Percentiles rank a stretch among this genome's conserved stretches.
Conservation (phyloP, 2,888 invertebrate genomes). For the Dasysyrphus tricinctus region DNA sequence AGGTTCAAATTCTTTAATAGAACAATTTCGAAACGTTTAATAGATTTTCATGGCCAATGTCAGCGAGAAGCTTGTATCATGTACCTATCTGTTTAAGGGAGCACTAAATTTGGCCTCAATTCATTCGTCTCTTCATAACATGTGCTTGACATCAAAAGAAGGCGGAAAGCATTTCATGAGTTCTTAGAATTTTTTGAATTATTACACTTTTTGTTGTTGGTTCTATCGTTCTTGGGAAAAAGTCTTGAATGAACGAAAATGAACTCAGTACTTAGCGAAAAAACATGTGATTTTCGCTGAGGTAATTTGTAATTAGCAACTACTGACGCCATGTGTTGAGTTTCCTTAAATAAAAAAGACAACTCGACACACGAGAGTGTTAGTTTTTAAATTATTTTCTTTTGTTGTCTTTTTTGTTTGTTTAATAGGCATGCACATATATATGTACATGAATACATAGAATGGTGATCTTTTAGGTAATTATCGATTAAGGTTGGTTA, state of each 20-base stretch:
- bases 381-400: background rate
- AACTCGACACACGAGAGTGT: background rate
- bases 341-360: background rate
- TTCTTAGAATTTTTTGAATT: constrained; percentile 47
- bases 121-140: constrained; percentile 11
- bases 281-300: constrained; percentile 32
- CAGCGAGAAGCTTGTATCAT: constrained; percentile 43
- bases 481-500: constrained; percentile 48
- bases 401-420: background rate
- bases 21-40: constrained; percentile 25
- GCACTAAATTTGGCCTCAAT: constrained; percentile 54
- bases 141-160: constrained; percentile 66
- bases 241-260: constrained; percentile 3
- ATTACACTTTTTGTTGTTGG: constrained; percentile 8
- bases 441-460: background rate
- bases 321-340: constrained; percentile 33
- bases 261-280: background rate
- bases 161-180: constrained; percentile 60
- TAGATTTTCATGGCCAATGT: constrained; percentile 38
- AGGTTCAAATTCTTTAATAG: constrained; percentile 5
- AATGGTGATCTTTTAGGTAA: constrained; percentile 24
- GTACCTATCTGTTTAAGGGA: constrained; percentile 16
- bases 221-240: background rate
- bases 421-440: background rate
- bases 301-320: constrained; percentile 18